These are phyloP conservation scores for Chaetodon auriga DNA, from an alignment of 2,113 vertebrate species.

Conservation along the genomic window DNA sequence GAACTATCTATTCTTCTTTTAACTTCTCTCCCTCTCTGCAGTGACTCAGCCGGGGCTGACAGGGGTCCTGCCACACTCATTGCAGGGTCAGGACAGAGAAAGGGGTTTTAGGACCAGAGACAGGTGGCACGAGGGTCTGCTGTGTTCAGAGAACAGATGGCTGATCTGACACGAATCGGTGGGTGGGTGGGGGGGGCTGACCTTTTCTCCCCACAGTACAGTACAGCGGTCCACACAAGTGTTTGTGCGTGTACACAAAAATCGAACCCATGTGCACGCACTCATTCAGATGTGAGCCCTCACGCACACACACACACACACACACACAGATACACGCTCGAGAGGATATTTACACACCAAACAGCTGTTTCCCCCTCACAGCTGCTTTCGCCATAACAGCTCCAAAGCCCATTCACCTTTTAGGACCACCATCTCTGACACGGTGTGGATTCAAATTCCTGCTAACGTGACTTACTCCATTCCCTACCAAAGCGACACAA, in stretches of 20 bases:
- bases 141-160: slow-evolving; percentile 74
- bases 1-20: neutral
- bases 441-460: slow-evolving; percentile 2
- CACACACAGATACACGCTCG: slow-evolving; percentile 5
- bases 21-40: slow-evolving; percentile 31
- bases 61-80: slow-evolving; percentile 51
- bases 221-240: slow-evolving; percentile 45
- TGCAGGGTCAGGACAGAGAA: slow-evolving; percentile 62
- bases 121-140: slow-evolving; percentile 68
- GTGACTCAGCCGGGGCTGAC: slow-evolving; percentile 55
- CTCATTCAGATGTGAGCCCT: neutral
- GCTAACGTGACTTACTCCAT: slow-evolving; percentile 12
- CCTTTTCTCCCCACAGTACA: slow-evolving; percentile 66
- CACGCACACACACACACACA: neutral
- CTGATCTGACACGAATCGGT: slow-evolving; percentile 60
- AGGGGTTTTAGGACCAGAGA: slow-evolving; percentile 61
- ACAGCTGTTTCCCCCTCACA: slow-evolving; percentile 53
- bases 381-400: slow-evolving; percentile 23
- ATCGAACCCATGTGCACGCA: slow-evolving; percentile 25
- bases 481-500: slow-evolving; percentile 57
- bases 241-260: slow-evolving; percentile 45
- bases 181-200: slow-evolving; percentile 43
- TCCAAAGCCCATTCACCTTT: slow-evolving; percentile 26
- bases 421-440: slow-evolving; percentile 10
- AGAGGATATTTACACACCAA: slow-evolving; percentile 10